These are phyloP conservation scores for Thaleichthys pacificus DNA, from an alignment of 2,797 vertebrate species.

Conservation along the genomic window DNA sequence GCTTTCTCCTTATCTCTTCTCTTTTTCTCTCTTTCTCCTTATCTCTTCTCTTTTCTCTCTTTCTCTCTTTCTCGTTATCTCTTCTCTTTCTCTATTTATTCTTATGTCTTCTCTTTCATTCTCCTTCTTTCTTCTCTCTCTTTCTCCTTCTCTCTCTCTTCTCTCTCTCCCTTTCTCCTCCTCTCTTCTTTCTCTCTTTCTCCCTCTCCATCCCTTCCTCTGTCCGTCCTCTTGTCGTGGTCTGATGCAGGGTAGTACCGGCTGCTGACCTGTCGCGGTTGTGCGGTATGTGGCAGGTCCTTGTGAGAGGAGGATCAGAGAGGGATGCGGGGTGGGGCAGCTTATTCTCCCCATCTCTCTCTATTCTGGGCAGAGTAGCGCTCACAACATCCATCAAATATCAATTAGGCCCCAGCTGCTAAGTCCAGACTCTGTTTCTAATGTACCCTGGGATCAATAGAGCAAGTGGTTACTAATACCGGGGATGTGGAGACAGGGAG, in stretches of 20 bases:
- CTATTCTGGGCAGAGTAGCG: slow-evolving; percentile 51
- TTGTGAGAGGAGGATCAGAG: slow-evolving; percentile 67
- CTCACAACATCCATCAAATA: slow-evolving; percentile 70
- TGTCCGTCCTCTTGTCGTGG: not conserved
- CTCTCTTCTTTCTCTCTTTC: slow-evolving; percentile 33
- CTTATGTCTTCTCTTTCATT: too few relatives aligned
- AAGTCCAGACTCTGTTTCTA: slow-evolving; percentile 58
- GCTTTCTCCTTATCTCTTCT: slow-evolving; percentile 23
- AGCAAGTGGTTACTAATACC: slow-evolving; percentile 50
- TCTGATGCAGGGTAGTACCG: not conserved
- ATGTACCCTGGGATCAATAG: slow-evolving; percentile 61
- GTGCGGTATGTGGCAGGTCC: slow-evolving; percentile 71
- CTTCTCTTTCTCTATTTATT: too few relatives aligned
- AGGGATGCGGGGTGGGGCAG: slow-evolving; percentile 22
- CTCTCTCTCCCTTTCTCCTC: slow-evolving; percentile 18
- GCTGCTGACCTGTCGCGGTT: slow-evolving; percentile 54
- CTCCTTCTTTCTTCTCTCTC: not conserved
- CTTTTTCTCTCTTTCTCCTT: slow-evolving; percentile 19
- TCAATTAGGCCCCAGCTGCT: slow-evolving; percentile 71
- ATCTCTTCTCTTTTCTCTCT: not conserved
- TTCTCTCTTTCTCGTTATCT: too few relatives aligned
- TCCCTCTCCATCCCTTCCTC: slow-evolving; percentile 29
- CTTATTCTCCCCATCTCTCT: slow-evolving; percentile 27
- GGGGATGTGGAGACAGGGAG: slow-evolving; percentile 40
- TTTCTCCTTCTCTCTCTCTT: not conserved